phyloP scores from a whole-genome alignment of 2,888 invertebrate species.

The Onchidella celtica region DNA sequence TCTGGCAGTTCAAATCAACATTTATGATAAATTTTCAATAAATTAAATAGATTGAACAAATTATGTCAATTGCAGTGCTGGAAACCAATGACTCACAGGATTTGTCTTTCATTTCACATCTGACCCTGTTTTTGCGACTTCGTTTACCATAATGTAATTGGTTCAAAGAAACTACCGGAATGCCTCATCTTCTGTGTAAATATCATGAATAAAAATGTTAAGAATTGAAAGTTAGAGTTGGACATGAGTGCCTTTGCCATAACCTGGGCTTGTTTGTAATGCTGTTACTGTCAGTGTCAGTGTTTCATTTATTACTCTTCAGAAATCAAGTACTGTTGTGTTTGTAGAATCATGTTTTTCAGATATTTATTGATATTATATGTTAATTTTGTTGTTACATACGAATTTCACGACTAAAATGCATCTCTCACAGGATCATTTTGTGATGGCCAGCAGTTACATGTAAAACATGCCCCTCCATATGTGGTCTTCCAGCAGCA shows the following conservation, averaged over 20 bases:
- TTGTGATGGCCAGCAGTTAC: slow-evolving; percentile 59
- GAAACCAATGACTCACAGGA: background rate
- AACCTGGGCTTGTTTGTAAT: background rate
- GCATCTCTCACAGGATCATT: slow-evolving; percentile 19
- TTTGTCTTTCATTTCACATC: background rate
- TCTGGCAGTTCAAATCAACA: no score
- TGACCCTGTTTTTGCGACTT: background rate
- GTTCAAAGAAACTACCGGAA: no score
- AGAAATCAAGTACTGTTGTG: background rate
- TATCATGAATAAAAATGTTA: no score
- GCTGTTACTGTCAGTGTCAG: background rate
- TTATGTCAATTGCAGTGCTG: no score
- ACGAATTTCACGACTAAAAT: background rate
- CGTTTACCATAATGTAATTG: no score
- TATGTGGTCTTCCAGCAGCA: slow-evolving; percentile 67
- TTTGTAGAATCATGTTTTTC: background rate
- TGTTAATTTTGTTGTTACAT: background rate
- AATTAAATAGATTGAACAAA: background rate
- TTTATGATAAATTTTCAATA: background rate
- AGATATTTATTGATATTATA: background rate
- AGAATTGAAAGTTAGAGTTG: no score
- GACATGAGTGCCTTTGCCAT: no score
- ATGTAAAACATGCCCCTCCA: slow-evolving; percentile 69
- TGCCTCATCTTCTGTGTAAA: no score
- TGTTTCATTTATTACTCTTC: no score